phyloP scores from a whole-genome alignment of 1,140 invertebrate genomes.

The Zophobas atratus region DNA sequence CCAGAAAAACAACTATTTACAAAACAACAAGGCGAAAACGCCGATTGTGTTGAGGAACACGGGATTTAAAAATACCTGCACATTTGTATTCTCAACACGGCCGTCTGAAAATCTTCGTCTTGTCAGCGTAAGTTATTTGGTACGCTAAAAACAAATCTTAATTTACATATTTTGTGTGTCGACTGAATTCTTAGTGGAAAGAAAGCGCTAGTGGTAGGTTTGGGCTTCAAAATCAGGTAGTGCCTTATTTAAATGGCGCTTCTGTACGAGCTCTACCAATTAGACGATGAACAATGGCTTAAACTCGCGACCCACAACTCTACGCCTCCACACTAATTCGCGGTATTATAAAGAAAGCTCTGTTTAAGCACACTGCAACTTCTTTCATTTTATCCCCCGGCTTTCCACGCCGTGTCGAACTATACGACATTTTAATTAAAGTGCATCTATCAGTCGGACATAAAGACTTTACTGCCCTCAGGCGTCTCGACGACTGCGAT shows the following conservation, averaged over 20 bases:
- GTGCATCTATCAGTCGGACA: conserved; percentile 33
- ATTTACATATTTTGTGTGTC: conserved; percentile 56
- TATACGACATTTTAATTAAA: conserved; percentile 40
- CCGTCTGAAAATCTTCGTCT: conserved; percentile 52
- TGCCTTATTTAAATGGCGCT: conserved; percentile 14
- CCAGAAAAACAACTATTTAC: conserved; percentile 45
- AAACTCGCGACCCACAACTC: not conserved
- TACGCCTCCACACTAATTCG: conserved; percentile 21
- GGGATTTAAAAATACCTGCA: conserved; percentile 51
- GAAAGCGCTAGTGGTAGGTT: conserved; percentile 35
- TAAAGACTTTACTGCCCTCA: conserved; percentile 31
- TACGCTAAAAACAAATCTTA: conserved; percentile 58
- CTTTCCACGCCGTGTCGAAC: conserved; percentile 16
- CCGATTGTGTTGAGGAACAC: conserved; percentile 43
- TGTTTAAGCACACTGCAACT: conserved; percentile 31
- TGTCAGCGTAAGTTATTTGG: conserved; percentile 53
- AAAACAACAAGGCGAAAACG: conserved; percentile 44
- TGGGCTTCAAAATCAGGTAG: conserved; percentile 33
- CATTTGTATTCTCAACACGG: conserved; percentile 54
- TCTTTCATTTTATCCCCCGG: conserved; percentile 29
- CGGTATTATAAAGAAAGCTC: conserved; percentile 19
- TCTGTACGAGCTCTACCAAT: conserved; percentile 29
- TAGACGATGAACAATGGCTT: conserved; percentile 45
- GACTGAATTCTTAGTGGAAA: conserved; percentile 44
- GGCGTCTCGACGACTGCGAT: conserved; percentile 27